Evolutionary conservation across 92 coral and sea anemone genomes (phyloP).

Genomic region (Desmophyllum pertusum): DNA sequence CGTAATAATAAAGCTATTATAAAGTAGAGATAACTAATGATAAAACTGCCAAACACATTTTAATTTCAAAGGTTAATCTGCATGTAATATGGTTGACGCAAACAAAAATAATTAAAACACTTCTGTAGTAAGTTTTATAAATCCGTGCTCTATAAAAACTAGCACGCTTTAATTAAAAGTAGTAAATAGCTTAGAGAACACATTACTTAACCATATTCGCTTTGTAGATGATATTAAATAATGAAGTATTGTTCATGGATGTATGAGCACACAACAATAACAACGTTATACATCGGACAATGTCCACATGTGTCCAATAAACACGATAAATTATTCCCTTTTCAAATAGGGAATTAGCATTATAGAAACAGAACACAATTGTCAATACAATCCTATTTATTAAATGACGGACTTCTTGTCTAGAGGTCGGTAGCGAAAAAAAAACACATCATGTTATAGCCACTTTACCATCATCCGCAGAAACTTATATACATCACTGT

Average conservation of each 20-base stretch:
- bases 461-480: too few relatives aligned
- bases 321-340: neutral
- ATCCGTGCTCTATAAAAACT: neutral
- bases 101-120: neutral
- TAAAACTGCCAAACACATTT: neutral
- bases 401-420: neutral
- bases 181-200: neutral
- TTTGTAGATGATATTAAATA: neutral
- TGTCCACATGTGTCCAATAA: neutral
- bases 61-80: neutral
- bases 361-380: neutral
- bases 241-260: neutral
- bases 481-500: too few relatives aligned
- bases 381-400: neutral
- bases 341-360: neutral
- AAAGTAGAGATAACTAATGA: neutral
- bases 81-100: neutral
- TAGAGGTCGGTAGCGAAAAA: neutral
- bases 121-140: neutral
- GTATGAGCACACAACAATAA: neutral
- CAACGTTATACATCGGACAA: neutral
- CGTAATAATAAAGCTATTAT: neutral
- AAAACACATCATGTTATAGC: neutral
- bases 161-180: neutral
- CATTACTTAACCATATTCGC: neutral